These are phyloP conservation scores for Tragelaphus eurycerus DNA, from an alignment of 2,797 vertebrate genomes.

Conservation along the genomic window DNA sequence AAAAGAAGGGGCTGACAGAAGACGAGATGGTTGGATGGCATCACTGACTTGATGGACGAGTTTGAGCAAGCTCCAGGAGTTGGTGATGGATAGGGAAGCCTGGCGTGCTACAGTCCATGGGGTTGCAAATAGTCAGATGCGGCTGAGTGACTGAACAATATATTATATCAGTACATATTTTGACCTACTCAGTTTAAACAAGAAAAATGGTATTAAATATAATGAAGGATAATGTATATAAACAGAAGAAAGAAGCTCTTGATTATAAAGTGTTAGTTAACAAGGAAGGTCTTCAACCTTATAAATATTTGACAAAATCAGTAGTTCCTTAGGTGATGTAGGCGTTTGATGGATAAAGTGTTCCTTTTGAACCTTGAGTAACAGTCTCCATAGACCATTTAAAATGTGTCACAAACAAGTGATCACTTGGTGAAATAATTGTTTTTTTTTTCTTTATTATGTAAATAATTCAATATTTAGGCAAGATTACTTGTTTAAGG, in stretches of 20 bases:
- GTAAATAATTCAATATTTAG: slow-evolving; percentile 27
- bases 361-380: not conserved
- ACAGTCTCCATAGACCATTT: not conserved
- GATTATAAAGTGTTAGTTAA: not conserved
- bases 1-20: not conserved
- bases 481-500: not conserved
- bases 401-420: not conserved
- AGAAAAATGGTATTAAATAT: not conserved
- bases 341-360: not conserved
- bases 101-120: not conserved
- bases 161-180: not conserved
- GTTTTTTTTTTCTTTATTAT: not conserved
- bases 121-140: rapidly evolving
- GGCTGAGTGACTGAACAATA: not conserved
- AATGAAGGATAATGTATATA: not conserved
- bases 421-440: not conserved
- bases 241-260: not conserved
- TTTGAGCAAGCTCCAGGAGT: not conserved
- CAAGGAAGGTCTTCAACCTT: not conserved
- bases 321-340: not conserved
- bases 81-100: not conserved
- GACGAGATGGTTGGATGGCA: not conserved
- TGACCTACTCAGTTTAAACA: not conserved
- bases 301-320: not conserved
- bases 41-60: not conserved